Percentiles rank a stretch among this genome's conserved stretches.
phyloP scores from a whole-genome alignment of 2,888 invertebrate species.

The Spodoptera picta region DNA sequence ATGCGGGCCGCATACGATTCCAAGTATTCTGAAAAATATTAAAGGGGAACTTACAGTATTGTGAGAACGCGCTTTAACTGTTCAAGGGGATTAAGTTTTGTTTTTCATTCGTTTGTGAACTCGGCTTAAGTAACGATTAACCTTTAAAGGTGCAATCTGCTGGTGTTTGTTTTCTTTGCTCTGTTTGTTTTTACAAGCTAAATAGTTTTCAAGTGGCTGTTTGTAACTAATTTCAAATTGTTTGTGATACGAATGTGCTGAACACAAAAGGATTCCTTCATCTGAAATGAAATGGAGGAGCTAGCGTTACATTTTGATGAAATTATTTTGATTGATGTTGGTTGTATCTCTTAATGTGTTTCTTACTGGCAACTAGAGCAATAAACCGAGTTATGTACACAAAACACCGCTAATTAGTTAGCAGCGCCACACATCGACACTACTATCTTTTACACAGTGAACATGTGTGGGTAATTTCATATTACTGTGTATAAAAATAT shows the following conservation, averaged over 20 bases:
- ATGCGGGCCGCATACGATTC: slow-evolving; percentile 50
- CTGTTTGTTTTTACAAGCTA: slow-evolving; percentile 40
- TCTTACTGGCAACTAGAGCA: background rate
- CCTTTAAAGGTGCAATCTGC: slow-evolving; percentile 40
- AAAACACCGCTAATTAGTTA: no score
- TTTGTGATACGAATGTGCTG: slow-evolving; percentile 30
- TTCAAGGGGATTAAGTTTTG: slow-evolving; percentile 44
- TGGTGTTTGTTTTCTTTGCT: slow-evolving; percentile 41
- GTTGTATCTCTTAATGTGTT: slow-evolving; percentile 4
- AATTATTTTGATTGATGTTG: slow-evolving; percentile 9
- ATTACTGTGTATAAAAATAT: no score
- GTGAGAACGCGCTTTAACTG: slow-evolving; percentile 30
- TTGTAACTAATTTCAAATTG: slow-evolving; percentile 43
- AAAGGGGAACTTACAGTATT: slow-evolving; percentile 34
- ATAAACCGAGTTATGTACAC: no score
- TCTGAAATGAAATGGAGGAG: slow-evolving; percentile 19
- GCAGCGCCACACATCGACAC: no score
- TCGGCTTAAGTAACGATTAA: slow-evolving; percentile 44
- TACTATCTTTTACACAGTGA: no score
- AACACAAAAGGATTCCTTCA: slow-evolving; percentile 25
- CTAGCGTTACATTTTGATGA: slow-evolving; percentile 18
- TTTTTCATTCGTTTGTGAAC: slow-evolving; percentile 49
- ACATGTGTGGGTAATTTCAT: no score
- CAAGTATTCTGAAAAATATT: slow-evolving; percentile 57
- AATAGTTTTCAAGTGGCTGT: slow-evolving; percentile 47